Evolutionary conservation across 2,888 invertebrate species (phyloP), one percentile per base, ranked within the genome.

Genomic region (Ctenicera cuprea): DNA sequence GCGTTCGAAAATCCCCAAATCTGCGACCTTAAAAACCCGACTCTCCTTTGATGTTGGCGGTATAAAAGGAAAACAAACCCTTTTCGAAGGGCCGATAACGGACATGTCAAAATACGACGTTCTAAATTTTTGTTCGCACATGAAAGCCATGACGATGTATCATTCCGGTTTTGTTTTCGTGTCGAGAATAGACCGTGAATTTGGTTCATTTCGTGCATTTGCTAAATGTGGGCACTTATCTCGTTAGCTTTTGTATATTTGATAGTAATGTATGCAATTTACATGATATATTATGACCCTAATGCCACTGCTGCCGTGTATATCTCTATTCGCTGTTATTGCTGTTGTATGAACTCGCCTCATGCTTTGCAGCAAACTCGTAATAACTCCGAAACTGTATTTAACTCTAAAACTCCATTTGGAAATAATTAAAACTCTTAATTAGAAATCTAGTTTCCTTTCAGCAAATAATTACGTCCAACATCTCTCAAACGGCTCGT

Each of bases 251-350:
- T 74, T 74, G 74, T 70, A 73, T 64, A 70, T 70, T 70, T 70
- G 74, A 74, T 74, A 73, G 74, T 70, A 74, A 74, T 74, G 65
- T 74, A 74, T 74, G 74, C 69, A 74, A 74, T 69, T 74, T 74
- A 65, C 59, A 70, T 69, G 70, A 74, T 70, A 65, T 65, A 70
- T 52, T 57, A 37, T 62, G 65, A 61, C 69, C 70, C 61, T 70
- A 66, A 70, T 74, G 69, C 52, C 59, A 65, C 26, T 57, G n/a
- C 22, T 33, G 41, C 41, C 43, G 57, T 63, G 52, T 64, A 64
- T 64, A 64, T 73, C 57, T 64, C 63, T 69, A 63, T 69, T 59
- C 16, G 20, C 63, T 61, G 63, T 64, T 69, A 64, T 73, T 68
- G 41, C 68, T 61, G 63, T 68, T 68, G 41, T 38, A 69, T 54